phyloP scores from a whole-genome alignment of 2,797 vertebrate genomes.

The Agapornis canus region DNA sequence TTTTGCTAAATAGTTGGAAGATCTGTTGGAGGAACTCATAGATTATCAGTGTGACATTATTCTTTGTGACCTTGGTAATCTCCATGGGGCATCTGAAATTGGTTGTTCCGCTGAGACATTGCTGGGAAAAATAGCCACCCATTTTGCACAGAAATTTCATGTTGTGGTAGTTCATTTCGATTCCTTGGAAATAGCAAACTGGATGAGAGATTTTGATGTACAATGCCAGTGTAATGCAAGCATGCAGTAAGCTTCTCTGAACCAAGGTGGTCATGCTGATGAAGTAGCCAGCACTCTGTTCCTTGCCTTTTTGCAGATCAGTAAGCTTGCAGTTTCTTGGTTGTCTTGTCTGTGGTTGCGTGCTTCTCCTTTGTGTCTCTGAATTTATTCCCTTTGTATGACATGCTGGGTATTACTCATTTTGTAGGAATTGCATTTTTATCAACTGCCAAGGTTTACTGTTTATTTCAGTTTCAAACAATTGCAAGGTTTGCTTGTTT shows the following conservation, averaged over 20 bases:
- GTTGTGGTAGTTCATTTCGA: not conserved
- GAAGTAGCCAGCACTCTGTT: not conserved
- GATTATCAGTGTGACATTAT: not conserved
- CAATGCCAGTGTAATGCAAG: conserved; percentile 3
- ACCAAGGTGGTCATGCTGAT: not conserved
- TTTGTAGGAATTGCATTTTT: not conserved
- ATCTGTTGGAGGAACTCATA: conserved; percentile 30
- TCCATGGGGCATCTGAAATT: conserved; percentile 58
- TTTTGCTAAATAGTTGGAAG: conserved; percentile 51
- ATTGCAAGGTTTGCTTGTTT: not conserved
- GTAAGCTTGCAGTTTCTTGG: not conserved
- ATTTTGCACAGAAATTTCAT: conserved; percentile 16
- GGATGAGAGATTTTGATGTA: not conserved
- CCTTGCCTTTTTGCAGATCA: not conserved
- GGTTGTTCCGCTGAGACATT: conserved; percentile 24
- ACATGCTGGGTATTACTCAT: conserved; percentile 38
- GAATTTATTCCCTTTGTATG: conserved; percentile 23
- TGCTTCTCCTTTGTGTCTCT: conserved; percentile 8
- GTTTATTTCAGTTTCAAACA: conserved; percentile 1
- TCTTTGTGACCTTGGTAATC: not conserved
- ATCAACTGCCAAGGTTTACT: not conserved
- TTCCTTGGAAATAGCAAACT: conserved; percentile 33
- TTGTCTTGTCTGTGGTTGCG: not conserved
- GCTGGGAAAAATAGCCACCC: conserved; percentile 7
- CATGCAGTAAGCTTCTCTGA: not conserved